A percentile compares a stretch with the other conserved stretches of the same genome.
These are phyloP conservation scores for Fissipunctia ypsillon DNA, from an alignment of 2,888 invertebrate genomes.

Conservation along the genomic window DNA sequence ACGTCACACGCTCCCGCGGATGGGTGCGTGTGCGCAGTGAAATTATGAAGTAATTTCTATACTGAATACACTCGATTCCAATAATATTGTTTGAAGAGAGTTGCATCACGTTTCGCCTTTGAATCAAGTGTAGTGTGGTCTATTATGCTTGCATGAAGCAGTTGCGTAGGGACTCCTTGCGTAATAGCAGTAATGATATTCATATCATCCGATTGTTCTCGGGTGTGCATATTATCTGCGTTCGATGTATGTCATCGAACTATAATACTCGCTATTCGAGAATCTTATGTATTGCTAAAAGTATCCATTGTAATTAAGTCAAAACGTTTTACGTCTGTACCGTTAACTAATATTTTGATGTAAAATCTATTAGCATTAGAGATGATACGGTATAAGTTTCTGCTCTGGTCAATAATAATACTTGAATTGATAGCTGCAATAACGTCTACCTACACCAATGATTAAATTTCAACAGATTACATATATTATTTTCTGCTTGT, in stretches of 20 bases:
- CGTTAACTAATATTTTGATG: constrained; percentile 36
- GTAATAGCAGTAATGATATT: constrained; percentile 66
- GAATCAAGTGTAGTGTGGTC: constrained; percentile 71
- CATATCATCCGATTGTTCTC: constrained; percentile 68
- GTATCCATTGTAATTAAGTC: constrained; percentile 21
- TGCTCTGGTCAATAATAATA: constrained; percentile 45
- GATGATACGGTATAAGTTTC: constrained; percentile 31
- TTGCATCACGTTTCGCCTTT: constrained; percentile 76
- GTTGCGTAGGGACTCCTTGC: constrained; percentile 64
- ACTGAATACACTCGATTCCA: constrained; percentile 74
- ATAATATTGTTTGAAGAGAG: constrained; percentile 72
- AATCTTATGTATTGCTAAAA: constrained; percentile 31
- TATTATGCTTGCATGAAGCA: constrained; percentile 65
- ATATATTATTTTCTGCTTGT: constrained; percentile 53
- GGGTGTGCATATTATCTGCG: constrained; percentile 58
- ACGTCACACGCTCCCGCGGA: constrained; percentile 61
- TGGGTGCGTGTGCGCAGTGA: constrained; percentile 72
- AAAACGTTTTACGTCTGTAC: constrained; percentile 30
- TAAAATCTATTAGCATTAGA: constrained; percentile 30
- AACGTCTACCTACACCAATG: constrained; percentile 54
- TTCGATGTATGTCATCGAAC: constrained; percentile 65
- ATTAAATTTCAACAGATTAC: constrained; percentile 41
- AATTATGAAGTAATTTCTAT: constrained; percentile 85
- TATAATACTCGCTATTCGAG: constrained; percentile 59
- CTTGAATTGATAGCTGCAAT: constrained; percentile 52